A percentile compares a stretch with the other conserved stretches of the same genome.
Evolutionary conservation across 2,797 vertebrate genomes (phyloP).

Genomic region (Microchirus variegatus): DNA sequence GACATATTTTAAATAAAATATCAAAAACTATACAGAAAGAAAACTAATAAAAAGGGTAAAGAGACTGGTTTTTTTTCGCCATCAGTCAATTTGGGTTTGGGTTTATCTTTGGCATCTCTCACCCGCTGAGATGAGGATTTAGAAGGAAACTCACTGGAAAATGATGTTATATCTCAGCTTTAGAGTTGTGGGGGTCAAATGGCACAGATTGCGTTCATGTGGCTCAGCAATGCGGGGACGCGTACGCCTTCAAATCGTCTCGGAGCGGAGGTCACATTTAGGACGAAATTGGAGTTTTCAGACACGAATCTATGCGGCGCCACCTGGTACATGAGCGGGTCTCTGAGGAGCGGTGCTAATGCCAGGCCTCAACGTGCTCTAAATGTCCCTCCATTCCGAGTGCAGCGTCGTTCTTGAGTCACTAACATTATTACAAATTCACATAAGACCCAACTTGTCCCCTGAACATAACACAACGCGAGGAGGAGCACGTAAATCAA

Average conservation of each 20-base stretch:
- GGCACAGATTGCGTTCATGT: conserved; percentile 47
- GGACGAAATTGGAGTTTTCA: too few species aligned
- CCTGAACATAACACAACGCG: background rate
- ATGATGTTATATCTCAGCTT: conserved; percentile 54
- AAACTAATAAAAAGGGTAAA: background rate
- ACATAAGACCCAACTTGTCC: background rate
- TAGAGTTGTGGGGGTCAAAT: conserved; percentile 39
- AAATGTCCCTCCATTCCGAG: background rate
- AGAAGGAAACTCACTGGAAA: conserved; percentile 48
- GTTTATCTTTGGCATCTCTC: conserved; percentile 34
- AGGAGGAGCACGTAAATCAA: background rate
- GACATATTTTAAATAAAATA: too few species aligned
- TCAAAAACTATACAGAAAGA: too few species aligned
- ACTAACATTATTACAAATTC: background rate
- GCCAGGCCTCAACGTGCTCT: too few species aligned
- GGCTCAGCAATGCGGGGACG: background rate
- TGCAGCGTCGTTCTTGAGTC: background rate
- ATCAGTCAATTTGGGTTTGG: conserved; percentile 35
- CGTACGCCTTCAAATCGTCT: too few species aligned
- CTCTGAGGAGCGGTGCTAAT: too few species aligned
- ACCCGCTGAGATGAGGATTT: conserved; percentile 41
- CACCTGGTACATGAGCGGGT: too few species aligned
- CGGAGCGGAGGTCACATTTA: too few species aligned
- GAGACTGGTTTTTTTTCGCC: background rate
- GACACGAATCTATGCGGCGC: too few species aligned